Percentiles rank a stretch among this genome's conserved stretches.
These are phyloP conservation scores for Cephus pulcher DNA, from an alignment of 2,888 invertebrate genomes.

Conservation along the genomic window DNA sequence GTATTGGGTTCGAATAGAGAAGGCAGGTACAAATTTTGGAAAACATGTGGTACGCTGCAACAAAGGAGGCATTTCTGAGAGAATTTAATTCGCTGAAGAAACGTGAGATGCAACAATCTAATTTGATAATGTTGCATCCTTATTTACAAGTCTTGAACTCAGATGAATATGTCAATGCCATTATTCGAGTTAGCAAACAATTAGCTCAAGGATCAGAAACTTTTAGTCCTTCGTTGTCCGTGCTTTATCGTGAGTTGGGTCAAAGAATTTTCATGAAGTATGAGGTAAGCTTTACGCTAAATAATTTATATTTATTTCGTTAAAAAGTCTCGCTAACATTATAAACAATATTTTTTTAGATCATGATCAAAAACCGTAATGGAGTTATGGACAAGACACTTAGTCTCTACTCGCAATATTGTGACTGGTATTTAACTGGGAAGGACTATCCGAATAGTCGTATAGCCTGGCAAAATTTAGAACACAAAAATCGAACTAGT, in stretches of 20 bases:
- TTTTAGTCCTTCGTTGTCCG: conserved; percentile 78
- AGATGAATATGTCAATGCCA: conserved; percentile 71
- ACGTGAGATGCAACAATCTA: conserved; percentile 67
- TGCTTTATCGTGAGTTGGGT: conserved; percentile 77
- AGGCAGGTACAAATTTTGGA: conserved; percentile 73
- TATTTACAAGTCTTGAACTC: conserved; percentile 76
- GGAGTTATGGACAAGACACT: conserved; percentile 76
- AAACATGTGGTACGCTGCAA: conserved; percentile 74
- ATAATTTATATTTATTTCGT: neutral
- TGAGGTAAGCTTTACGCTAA: conserved; percentile 36
- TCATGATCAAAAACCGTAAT: conserved; percentile 74
- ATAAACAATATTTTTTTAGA: conserved; percentile 67
- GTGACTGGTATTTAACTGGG: conserved; percentile 73
- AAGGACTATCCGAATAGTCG: conserved; percentile 64
- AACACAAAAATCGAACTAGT: conserved; percentile 63
- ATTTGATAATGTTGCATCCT: conserved; percentile 76
- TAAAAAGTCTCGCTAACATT: neutral
- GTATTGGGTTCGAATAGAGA: conserved; percentile 67
- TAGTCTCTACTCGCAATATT: conserved; percentile 74
- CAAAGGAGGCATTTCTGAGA: conserved; percentile 75
- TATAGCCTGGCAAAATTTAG: conserved; percentile 79
- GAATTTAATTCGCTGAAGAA: conserved; percentile 76
- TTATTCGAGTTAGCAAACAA: conserved; percentile 77
- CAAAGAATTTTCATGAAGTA: conserved; percentile 51
- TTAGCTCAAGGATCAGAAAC: conserved; percentile 83